Evolutionary conservation across 2,888 invertebrate species (phyloP).

Genomic region (Coleophora flavipennella): DNA sequence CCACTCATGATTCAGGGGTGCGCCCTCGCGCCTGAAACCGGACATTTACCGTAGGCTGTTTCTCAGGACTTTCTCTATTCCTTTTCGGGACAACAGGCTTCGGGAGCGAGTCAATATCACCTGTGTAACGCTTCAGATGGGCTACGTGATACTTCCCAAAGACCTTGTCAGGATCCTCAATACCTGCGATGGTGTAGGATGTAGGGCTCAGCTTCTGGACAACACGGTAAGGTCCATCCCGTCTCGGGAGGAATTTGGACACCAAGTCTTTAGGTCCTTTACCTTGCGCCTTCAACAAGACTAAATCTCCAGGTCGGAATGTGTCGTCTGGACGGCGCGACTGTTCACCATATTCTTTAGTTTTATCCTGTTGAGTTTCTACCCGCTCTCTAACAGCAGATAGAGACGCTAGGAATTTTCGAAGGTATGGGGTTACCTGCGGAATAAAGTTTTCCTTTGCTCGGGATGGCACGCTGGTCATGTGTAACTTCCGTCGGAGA

Average conservation of each 20-base stretch:
- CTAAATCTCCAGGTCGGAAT: slow-evolving; percentile 4
- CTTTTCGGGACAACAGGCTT: neutral
- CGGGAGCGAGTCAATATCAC: too few relatives aligned
- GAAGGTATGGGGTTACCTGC: slow-evolving; percentile 3
- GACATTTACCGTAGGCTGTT: neutral
- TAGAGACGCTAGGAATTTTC: neutral
- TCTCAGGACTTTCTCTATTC: neutral
- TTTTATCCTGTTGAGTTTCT: slow-evolving; percentile 3
- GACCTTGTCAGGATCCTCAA: neutral
- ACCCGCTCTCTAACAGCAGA: slow-evolving; percentile 2
- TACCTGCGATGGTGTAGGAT: neutral
- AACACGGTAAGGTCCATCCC: slow-evolving; percentile 8
- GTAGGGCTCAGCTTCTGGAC: slow-evolving; percentile 4
- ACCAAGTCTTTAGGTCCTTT: neutral
- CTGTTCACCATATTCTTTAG: slow-evolving; percentile 3
- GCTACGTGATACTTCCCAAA: neutral
- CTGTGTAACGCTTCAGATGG: neutral
- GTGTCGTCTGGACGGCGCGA: neutral
- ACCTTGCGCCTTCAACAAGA: slow-evolving; percentile 2
- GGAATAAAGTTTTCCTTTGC: slow-evolving; percentile 4
- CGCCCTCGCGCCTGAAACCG: neutral
- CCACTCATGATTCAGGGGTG: neutral
- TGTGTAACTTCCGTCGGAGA: neutral
- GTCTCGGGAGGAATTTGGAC: slow-evolving; percentile 5
- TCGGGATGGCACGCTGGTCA: neutral